Evolutionary conservation across 2,113 vertebrate species (phyloP).

Genomic region (Onychorhynchus coronatus): DNA sequence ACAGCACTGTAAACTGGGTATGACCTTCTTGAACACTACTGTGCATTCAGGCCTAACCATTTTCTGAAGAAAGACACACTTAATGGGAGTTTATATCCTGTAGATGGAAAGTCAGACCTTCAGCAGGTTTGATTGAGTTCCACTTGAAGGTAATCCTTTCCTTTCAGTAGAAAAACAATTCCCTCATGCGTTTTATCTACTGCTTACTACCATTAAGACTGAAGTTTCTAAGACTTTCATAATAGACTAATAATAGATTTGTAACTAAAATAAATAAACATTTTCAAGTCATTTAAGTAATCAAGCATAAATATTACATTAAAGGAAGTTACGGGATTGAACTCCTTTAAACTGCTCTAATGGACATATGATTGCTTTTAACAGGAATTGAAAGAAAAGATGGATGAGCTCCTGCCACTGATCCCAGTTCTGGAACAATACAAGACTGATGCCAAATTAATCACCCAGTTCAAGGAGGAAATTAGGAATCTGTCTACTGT

Average conservation of each 20-base stretch:
- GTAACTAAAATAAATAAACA: background rate
- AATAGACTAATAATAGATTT: background rate
- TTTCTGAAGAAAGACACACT: background rate
- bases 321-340: background rate
- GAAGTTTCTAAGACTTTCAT: background rate
- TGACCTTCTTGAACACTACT: background rate
- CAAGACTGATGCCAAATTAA: conserved; percentile 94
- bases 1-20: background rate
- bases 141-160: background rate
- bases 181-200: background rate
- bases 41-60: background rate
- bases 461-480: conserved; percentile 97
- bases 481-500: conserved; percentile 91
- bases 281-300: background rate
- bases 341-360: conserved; percentile 7
- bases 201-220: background rate
- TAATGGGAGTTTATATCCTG: background rate
- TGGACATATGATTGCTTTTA: background rate
- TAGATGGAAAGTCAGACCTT: background rate
- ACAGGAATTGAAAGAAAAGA: conserved; percentile 95
- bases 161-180: background rate
- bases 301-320: background rate
- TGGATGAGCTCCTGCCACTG: conserved; percentile 94
- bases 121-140: background rate
- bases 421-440: conserved; percentile 98